These are phyloP conservation scores for human (Homo sapiens) DNA, from an alignment of 2,113 vertebrate species.

Conservation along the genomic window DNA sequence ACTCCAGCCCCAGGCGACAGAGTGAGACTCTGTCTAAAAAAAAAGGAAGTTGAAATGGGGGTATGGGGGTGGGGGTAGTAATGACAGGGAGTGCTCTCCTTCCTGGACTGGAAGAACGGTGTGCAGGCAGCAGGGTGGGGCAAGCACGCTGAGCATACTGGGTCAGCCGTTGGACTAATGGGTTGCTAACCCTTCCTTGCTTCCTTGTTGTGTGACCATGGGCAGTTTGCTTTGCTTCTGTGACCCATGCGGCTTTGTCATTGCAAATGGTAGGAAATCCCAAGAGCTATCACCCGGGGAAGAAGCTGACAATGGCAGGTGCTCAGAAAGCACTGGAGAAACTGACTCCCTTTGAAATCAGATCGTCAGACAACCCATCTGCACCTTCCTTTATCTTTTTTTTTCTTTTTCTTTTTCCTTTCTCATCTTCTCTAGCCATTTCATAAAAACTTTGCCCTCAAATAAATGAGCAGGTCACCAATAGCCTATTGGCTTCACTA, in stretches of 20 bases:
- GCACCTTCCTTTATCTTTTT: background rate
- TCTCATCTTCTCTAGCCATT: background rate
- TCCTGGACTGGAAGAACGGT: background rate
- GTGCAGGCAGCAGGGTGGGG: background rate
- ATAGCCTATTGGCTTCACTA: background rate
- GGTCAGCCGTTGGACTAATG: too few relatives aligned
- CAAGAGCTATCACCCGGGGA: background rate
- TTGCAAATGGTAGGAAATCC: background rate
- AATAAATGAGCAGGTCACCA: background rate
- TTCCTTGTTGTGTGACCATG: background rate
- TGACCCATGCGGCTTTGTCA: background rate
- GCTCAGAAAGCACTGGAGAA: background rate
- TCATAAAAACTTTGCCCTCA: background rate
- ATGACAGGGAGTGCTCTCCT: background rate
- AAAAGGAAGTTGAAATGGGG: background rate
- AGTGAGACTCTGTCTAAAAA: too few relatives aligned
- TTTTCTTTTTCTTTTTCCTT: background rate
- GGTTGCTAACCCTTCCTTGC: background rate
- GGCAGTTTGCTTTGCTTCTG: background rate
- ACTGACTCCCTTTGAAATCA: background rate
- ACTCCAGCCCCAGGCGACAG: too few relatives aligned
- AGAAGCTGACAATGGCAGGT: background rate
- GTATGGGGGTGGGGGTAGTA: fast-evolving
- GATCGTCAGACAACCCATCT: background rate
- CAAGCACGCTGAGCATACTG: background rate